Base-by-base conservation (phyloP, 2,113 vertebrate genomes). In the Engystomops pustulosus region DNA sequence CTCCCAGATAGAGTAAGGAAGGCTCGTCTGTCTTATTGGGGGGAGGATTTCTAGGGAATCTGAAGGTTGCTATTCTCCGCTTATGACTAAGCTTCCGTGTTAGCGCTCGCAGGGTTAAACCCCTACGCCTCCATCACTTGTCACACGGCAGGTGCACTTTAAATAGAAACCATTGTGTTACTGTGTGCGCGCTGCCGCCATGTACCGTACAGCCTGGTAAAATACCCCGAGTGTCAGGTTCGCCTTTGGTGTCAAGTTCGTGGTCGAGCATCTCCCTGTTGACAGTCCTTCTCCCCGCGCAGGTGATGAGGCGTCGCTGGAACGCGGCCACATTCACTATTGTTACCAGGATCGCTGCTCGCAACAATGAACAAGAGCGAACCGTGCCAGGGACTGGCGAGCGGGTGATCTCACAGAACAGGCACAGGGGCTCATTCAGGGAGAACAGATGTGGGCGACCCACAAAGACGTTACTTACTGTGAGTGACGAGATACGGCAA, bases 101-200 rank as follows among this genome's bases (percentile, higher is more conserved):
- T 3, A 38, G 41, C 44, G 23, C 34, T 60, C 3, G 25, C 3
- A 74, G 23, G 23, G 44, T 74, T 74, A 74, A 34, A 0, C 70
- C 23, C 41, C 23, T 0, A 20, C 45, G 11, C 34, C 30, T n/a
- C 72, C 47, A 23, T 34, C 12, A 12, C 51, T 55, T 36, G 10
- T 36, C 30, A 23, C 74, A 38, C 20, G 30, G 53, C 34, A 58
- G 75, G 51, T 53, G 32, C 49, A 55, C 74, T 23, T 77, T 77
- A 77, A 77, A 77, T 49, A 58, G 74, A 36, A 77, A 15, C 51
- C 34, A 60, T 38, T 58, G 75, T 78, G 75, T 27, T 41, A 23
- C 17, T 14, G 25, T 38, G 74, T 77, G 30, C 47, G 53, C 8
- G 15, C 17, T 18, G 20, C 25, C 20, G 71, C 25, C 47, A 32